Evolutionary conservation across 1,140 invertebrate species (phyloP).

Genomic region (Penaeus chinensis): DNA sequence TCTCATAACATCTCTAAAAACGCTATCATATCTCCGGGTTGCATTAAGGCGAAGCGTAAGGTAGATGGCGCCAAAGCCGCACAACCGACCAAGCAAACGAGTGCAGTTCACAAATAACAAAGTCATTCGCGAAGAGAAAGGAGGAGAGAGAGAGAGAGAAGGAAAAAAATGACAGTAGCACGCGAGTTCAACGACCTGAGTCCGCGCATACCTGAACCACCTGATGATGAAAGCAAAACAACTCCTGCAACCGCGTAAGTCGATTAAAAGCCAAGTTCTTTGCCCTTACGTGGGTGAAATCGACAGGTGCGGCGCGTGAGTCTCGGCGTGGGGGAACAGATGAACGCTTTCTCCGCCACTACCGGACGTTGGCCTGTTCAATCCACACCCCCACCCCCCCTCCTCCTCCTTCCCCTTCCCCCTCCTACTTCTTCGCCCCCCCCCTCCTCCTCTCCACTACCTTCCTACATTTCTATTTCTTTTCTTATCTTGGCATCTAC

Average conservation of each 20-base stretch:
- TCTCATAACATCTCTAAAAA: no score
- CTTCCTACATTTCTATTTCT: neutral
- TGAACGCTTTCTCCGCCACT: slow-evolving; percentile 16
- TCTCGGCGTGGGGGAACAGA: slow-evolving; percentile 5
- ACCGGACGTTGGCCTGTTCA: slow-evolving; percentile 25
- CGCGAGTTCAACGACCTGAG: neutral
- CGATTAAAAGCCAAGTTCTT: slow-evolving; percentile 4
- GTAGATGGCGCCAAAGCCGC: no score
- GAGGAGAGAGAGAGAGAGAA: slow-evolving; percentile 28
- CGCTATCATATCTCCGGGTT: no score
- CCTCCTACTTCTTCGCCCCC: neutral
- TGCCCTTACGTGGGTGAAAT: slow-evolving; percentile 28
- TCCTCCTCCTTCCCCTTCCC: neutral
- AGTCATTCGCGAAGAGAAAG: neutral
- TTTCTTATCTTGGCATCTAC: no score
- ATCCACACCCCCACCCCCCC: neutral
- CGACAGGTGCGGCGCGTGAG: slow-evolving; percentile 8
- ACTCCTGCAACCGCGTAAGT: neutral
- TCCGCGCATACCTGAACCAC: neutral
- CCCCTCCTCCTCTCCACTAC: neutral
- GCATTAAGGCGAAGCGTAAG: no score
- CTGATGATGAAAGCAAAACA: slow-evolving; percentile 26
- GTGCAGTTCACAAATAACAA: no score
- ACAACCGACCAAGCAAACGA: no score
- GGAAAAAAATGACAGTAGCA: neutral